Base-by-base conservation (phyloP, 2,888 invertebrate species). In the Anoncus sp. region DNA sequence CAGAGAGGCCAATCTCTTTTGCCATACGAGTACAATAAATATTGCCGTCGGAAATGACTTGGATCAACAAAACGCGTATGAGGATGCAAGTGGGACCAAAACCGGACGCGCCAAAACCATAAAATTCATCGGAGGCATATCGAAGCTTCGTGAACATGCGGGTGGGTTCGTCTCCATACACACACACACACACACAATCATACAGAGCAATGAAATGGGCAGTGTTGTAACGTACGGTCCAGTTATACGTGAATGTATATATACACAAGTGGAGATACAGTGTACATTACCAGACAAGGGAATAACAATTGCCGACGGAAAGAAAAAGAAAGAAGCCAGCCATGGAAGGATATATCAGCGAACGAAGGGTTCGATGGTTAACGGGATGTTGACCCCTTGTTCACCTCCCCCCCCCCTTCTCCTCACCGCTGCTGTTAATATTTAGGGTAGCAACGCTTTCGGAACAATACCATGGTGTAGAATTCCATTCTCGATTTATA, bases 371-470 rank as follows among this genome's bases (percentile, higher is more conserved):
- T 74, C 81, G 83, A 82, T 84, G 84, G 86, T 85, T 85, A 80
- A 83, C 16, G 27, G 31, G 55, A 45, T 76, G 84, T 80, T 87
- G 88, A 88, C 88, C 88, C 88, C 85, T 85, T 18, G 86, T 85
- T 85, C 87, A 78, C 86, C 87, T 85, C 45, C 16, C 45, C 18
- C 45, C n/a, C 45, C 3, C n/a, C n/a, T 12, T 14, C 40, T 14
- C n/a, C 40, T 4, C 40, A 3, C 40, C 51, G n/a, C n/a, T 53
- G 18, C 87, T 88, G 89, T 88, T 89, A 89, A 89, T 89, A 88
- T 88, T 89, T 89, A 89, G 89, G 88, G 89, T 89, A 86, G 86
- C 84, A 82, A 79, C 83, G 84, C 83, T 82, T 83, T 85, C 81
- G 83, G 85, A 86, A 88, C 88, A 88, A 88, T 87, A 38, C 47